These are phyloP conservation scores for Cydia amplana DNA, from an alignment of 1,140 invertebrate species.

Conservation along the genomic window DNA sequence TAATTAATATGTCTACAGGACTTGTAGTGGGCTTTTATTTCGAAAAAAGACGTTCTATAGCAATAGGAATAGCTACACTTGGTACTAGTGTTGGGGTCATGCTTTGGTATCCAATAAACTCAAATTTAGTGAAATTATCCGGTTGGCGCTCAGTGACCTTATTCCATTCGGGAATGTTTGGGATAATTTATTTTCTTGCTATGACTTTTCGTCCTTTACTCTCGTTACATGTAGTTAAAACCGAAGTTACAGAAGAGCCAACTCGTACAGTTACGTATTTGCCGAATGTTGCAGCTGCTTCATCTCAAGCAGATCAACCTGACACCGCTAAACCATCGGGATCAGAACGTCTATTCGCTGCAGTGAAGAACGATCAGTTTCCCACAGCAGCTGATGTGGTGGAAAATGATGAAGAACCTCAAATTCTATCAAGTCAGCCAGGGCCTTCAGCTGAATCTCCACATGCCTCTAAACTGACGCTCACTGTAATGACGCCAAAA, in stretches of 20 bases:
- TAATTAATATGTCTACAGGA: constrained; percentile 82
- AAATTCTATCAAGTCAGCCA: constrained; percentile 41
- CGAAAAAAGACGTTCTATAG: constrained; percentile 87
- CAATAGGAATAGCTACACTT: constrained; percentile 88
- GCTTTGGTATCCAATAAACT: constrained; percentile 84
- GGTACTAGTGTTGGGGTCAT: constrained; percentile 90
- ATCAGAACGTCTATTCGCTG: constrained; percentile 64
- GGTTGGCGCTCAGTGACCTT: constrained; percentile 88
- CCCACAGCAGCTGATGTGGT: constrained; percentile 68
- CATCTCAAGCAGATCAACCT: constrained; percentile 41
- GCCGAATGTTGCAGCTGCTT: constrained; percentile 53
- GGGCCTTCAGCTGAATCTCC: constrained; percentile 56
- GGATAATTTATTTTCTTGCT: constrained; percentile 59
- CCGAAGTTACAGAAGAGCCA: constrained; percentile 50
- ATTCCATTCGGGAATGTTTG: constrained; percentile 82
- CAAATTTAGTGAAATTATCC: constrained; percentile 81
- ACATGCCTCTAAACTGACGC: constrained; percentile 51
- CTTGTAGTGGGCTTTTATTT: constrained; percentile 92
- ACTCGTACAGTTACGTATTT: constrained; percentile 73
- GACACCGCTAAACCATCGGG: constrained; percentile 52
- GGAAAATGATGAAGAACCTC: constrained; percentile 40
- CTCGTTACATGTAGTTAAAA: constrained; percentile 59
- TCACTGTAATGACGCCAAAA: constrained; percentile 56
- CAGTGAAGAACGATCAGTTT: constrained; percentile 67
- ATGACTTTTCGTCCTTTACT: constrained; percentile 66